A percentile compares a stretch with the other conserved stretches of the same genome.
Evolutionary conservation across 2,113 vertebrate species (phyloP).

Genomic region (Spheniscus mendiculus): DNA sequence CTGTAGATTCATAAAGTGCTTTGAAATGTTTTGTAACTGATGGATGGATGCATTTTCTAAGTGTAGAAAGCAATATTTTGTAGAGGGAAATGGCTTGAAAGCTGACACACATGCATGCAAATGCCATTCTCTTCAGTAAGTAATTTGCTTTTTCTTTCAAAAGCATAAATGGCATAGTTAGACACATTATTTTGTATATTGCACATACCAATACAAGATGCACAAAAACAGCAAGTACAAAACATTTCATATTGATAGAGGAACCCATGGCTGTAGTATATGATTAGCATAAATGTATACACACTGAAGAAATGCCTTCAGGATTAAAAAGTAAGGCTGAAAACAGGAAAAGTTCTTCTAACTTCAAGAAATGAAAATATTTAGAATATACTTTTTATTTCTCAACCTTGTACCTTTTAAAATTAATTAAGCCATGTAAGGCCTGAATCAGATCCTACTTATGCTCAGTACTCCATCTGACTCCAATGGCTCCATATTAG

Average conservation of each 20-base stretch:
- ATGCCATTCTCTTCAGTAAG: constrained; percentile 89
- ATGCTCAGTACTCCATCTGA: neutral
- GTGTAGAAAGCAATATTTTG: constrained; percentile 89
- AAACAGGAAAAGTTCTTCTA: constrained; percentile 76
- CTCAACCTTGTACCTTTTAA: neutral
- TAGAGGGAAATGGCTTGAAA: constrained; percentile 88
- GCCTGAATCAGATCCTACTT: neutral
- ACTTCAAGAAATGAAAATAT: constrained; percentile 76
- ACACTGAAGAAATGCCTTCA: constrained; percentile 84
- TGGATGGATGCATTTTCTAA: constrained; percentile 89
- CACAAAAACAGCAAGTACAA: constrained; percentile 89
- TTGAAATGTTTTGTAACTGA: constrained; percentile 90
- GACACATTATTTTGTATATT: constrained; percentile 91
- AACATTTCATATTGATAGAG: constrained; percentile 91
- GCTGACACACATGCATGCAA: constrained; percentile 90
- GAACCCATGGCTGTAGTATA: constrained; percentile 84
- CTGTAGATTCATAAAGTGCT: constrained; percentile 89
- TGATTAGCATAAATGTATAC: constrained; percentile 90
- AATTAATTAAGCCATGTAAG: constrained; percentile 18
- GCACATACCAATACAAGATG: constrained; percentile 88
- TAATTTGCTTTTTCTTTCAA: constrained; percentile 91
- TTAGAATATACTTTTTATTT: constrained; percentile 48
- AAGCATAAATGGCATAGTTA: constrained; percentile 90
- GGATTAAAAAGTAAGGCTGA: constrained; percentile 81
- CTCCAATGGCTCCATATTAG: neutral